phyloP scores from a whole-genome alignment of 2,797 vertebrate genomes.

The Peromyscus aztecus region DNA sequence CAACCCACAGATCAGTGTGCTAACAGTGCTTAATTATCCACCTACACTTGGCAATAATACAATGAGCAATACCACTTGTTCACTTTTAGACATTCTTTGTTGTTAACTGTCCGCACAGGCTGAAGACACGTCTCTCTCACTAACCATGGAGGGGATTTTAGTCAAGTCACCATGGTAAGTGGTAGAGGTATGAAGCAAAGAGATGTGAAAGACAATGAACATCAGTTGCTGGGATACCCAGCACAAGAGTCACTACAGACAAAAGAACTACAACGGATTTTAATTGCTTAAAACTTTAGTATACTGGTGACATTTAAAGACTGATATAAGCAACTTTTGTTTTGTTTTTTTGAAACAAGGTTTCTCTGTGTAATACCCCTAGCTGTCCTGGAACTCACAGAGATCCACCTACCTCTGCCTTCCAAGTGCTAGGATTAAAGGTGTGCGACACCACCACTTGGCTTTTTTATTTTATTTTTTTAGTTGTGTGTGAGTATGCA shows the following conservation, averaged over 20 bases:
- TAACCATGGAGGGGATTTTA: slow-evolving; percentile 9
- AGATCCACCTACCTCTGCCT: not conserved
- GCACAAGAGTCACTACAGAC: not conserved
- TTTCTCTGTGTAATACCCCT: not conserved
- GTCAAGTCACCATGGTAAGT: not conserved
- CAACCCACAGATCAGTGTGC: not conserved
- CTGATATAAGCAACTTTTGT: not conserved
- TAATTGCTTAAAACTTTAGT: slow-evolving; percentile 24
- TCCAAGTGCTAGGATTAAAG: not conserved
- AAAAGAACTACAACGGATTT: slow-evolving; percentile 11
- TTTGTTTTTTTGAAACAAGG: not conserved
- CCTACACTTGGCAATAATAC: not conserved
- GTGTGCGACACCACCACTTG: no score
- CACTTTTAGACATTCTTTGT: not conserved
- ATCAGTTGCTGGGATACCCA: not conserved
- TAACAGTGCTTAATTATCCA: slow-evolving; percentile 12
- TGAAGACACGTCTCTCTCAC: not conserved
- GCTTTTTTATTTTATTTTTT: no score
- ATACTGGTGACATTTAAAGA: slow-evolving; percentile 47
- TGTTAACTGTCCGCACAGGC: not conserved
- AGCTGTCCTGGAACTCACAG: not conserved
- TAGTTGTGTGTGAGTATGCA: no score
- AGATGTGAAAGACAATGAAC: not conserved
- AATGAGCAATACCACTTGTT: slow-evolving; percentile 38
- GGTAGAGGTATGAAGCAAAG: not conserved